Base-by-base conservation (phyloP, 2,888 invertebrate genomes). In the Orthosia incerta region DNA sequence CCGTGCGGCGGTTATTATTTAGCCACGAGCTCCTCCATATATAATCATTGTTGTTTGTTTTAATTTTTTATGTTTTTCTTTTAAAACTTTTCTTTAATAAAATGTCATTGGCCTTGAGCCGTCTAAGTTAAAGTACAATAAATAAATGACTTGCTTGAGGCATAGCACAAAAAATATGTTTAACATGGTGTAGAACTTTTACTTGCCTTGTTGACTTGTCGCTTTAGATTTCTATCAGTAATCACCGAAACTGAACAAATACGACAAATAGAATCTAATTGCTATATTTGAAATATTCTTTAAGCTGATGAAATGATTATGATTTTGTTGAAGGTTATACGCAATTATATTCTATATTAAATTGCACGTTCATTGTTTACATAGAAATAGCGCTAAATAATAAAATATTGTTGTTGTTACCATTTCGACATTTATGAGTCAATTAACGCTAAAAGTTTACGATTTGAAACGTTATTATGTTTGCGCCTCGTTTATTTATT, bases 341-440 rank as follows among this genome's bases (percentile, higher is more conserved):
- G 39, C 55, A 64, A 45, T 31, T 56, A 45, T 13, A 48, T 39
- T n/a, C n/a, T 26, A 39, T 39, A 39, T 9, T 39, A 9, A 39
- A 61, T 4, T n/a, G 18, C 31, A 60, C 1, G 39, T 46, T 5
- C 15, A 12, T 12, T 48, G 16, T 64, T 20, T 50, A 31, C 26
- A 74, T 9, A 46, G 2, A 57, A 9, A 64, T 66, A 66, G 66
- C 18, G 50, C 18, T 4, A 46, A 20, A 31, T 3, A 57, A 65
- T 74, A 31, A n/a, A 65, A 57, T 39, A 5, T 39, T 23, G 16
- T 18, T 63, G 31, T 74, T 76, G 26, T 50, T 20, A 39, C 46
- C 2, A n/a, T n/a, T 45, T 56, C 9, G 20, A 56, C 45, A 57
- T 74, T 76, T 66, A 76, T 45, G 76, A 76, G 45, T 45, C 15